Evolutionary conservation across 1,140 invertebrate genomes (phyloP).

Genomic region (Drosophila nigromelanica): DNA sequence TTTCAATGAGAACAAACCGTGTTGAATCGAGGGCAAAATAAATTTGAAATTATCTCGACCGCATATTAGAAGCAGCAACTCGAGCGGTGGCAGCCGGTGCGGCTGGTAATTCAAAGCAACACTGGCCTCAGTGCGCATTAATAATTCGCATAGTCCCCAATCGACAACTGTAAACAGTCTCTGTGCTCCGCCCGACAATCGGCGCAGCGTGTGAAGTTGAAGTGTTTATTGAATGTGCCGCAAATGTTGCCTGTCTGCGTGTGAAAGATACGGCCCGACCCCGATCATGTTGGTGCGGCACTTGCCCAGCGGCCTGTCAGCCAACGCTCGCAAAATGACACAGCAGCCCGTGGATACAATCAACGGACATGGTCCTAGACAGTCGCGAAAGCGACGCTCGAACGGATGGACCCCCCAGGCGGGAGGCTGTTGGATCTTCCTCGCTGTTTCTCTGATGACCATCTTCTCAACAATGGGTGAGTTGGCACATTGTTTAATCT

Average conservation of each 20-base stretch:
- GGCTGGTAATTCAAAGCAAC: conserved; percentile 36
- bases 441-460: conserved; percentile 39
- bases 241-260: conserved; percentile 51
- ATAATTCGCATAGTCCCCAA: conserved; percentile 60
- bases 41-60: conserved; percentile 54
- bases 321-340: conserved; percentile 48
- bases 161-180: conserved; percentile 39
- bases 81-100: conserved; percentile 18
- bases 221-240: conserved; percentile 76
- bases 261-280: conserved; percentile 45
- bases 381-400: conserved; percentile 32
- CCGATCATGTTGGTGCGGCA: conserved; percentile 50
- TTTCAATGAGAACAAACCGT: conserved; percentile 28
- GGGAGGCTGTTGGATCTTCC: conserved; percentile 25
- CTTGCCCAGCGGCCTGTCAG: conserved; percentile 51
- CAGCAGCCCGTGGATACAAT: conserved; percentile 27
- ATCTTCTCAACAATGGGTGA: conserved; percentile 47
- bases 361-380: conserved; percentile 17
- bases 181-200: conserved; percentile 22
- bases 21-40: neutral
- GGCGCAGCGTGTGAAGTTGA: conserved; percentile 63
- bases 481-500: conserved; percentile 26
- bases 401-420: conserved; percentile 26
- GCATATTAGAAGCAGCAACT: conserved; percentile 43
- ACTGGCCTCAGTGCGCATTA: conserved; percentile 42